A percentile compares a stretch with the other conserved stretches of the same genome.
phyloP scores from a whole-genome alignment of 2,113 vertebrate species.

The Macroglossus sobrinus region DNA sequence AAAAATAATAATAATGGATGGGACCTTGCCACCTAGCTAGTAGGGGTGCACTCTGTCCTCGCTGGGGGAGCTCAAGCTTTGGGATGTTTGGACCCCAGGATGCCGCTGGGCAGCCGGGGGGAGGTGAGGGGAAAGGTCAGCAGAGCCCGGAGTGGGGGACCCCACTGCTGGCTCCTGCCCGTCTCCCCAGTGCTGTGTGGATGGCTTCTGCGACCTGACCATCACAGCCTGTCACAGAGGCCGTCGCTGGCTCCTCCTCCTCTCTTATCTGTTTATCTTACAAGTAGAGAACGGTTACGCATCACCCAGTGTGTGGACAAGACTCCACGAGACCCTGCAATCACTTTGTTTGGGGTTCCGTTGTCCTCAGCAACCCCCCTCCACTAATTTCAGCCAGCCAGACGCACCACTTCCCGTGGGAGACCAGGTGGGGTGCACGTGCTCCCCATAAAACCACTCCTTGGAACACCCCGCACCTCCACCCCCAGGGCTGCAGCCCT shows the following conservation, averaged over 20 bases:
- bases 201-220: background rate
- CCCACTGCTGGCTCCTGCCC: background rate
- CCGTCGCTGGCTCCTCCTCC: background rate
- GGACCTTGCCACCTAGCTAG: conserved; percentile 38
- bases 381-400: background rate
- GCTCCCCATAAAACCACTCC: background rate
- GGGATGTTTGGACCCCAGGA: background rate
- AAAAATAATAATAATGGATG: background rate
- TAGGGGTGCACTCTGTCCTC: background rate
- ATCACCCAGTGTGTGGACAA: background rate
- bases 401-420: rapidly evolving
- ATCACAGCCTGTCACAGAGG: rapidly evolving
- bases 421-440: background rate
- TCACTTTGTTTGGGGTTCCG: background rate
- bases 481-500: background rate
- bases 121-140: background rate
- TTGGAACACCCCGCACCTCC: background rate
- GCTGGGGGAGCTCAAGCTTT: background rate
- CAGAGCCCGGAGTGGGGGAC: rapidly evolving
- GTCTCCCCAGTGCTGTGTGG: rapidly evolving
- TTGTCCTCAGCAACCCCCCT: background rate
- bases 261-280: background rate
- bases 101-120: background rate
- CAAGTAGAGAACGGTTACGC: background rate
- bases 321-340: background rate